Percentiles rank a stretch among this genome's conserved stretches.
Conservation (phyloP, 2,888 invertebrate species). For the Cyrtodaria siliqua region DNA sequence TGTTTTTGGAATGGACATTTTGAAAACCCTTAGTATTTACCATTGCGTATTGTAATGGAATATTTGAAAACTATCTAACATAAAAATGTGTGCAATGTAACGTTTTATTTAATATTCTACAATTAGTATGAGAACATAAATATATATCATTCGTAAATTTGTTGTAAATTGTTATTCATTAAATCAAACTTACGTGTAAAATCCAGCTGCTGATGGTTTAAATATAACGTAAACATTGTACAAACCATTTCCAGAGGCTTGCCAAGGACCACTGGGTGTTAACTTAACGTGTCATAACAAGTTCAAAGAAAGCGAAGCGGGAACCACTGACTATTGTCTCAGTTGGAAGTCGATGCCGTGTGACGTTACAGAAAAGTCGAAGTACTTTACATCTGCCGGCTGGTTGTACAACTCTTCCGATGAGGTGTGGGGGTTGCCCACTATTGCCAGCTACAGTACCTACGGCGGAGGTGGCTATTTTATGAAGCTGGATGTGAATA, state of each 20-base stretch:
- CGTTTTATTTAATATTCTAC: no score
- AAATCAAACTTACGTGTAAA: no score
- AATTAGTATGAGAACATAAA: no score
- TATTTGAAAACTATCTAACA: no score
- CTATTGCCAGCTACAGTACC: constrained; percentile 39
- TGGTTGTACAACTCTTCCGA: constrained; percentile 48
- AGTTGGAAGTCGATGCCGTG: constrained; percentile 40
- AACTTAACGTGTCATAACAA: constrained; percentile 34
- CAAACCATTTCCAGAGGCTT: constrained; percentile 33
- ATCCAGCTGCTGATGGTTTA: no score
- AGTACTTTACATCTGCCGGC: constrained; percentile 46
- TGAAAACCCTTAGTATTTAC: no score
- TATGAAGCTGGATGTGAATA: constrained; percentile 64
- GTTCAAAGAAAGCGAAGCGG: constrained; percentile 30
- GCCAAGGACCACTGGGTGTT: constrained; percentile 38
- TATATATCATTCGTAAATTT: no score
- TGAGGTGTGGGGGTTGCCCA: constrained; percentile 59
- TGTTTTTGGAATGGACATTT: no score
- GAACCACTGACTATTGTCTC: constrained; percentile 38
- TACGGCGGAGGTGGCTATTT: constrained; percentile 63
- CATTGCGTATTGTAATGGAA: no score
- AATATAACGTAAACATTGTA: no score
- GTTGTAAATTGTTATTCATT: no score
- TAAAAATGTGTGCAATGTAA: no score
- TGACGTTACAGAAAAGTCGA: constrained; percentile 46